Evolutionary conservation across 2,113 vertebrate genomes (phyloP).

Genomic region (Hucho hucho): DNA sequence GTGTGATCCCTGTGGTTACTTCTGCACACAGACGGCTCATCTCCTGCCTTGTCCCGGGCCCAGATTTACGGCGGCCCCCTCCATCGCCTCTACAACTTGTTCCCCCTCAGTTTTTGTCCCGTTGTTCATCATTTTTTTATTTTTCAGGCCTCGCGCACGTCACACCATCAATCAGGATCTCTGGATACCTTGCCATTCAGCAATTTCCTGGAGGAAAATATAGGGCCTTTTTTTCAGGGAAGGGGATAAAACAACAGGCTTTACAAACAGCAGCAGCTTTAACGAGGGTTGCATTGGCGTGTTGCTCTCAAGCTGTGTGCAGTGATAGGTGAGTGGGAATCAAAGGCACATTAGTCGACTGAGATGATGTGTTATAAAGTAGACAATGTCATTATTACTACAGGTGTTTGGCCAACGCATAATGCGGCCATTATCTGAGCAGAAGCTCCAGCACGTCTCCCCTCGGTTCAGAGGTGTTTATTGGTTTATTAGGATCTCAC

Average conservation of each 20-base stretch:
- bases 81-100: constrained; percentile 52
- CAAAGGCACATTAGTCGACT: constrained; percentile 48
- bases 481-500: constrained; percentile 59
- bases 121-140: constrained; percentile 71
- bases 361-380: background rate
- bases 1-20: constrained; percentile 3
- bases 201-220: constrained; percentile 37
- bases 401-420: constrained; percentile 60
- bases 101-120: constrained; percentile 34
- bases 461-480: constrained; percentile 53
- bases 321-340: constrained; percentile 54
- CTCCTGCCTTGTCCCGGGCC: constrained; percentile 43
- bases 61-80: constrained; percentile 61
- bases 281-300: constrained; percentile 26
- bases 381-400: constrained; percentile 49
- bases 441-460: constrained; percentile 26
- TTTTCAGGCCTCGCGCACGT: constrained; percentile 47
- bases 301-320: constrained; percentile 40
- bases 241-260: constrained; percentile 33
- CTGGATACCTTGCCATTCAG: constrained; percentile 48
- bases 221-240: constrained; percentile 29
- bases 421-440: constrained; percentile 56
- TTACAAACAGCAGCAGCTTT: constrained; percentile 32
- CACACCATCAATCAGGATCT: constrained; percentile 51
- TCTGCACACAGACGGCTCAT: constrained; percentile 31